Base-by-base conservation (phyloP, 2,797 vertebrate genomes). In the Chloroceryle amazona region DNA sequence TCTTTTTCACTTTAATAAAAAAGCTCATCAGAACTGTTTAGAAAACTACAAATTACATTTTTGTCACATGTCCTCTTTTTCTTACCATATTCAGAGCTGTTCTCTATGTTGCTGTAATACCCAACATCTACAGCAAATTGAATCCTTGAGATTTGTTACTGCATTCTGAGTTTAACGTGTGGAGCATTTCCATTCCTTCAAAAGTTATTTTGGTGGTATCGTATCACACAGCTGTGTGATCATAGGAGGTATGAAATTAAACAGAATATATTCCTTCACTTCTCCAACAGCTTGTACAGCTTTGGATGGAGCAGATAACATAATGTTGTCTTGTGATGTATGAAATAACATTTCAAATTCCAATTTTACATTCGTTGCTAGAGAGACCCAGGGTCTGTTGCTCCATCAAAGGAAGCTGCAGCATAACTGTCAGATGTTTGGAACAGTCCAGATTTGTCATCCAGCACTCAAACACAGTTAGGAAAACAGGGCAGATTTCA, bases 261-360 rank as follows among this genome's bases (percentile, higher is more conserved):
- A 85, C 54, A 80, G 63, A 90, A 89, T 49, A 5, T 39, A 51
- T 89, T 88, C 42, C 58, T 55, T 86, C 68, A 88, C 47, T 74
- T 57, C 16, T 95, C 70, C 70, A 81, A 71, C 68, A 86, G 72
- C 22, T 89, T 95, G 81, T 55, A 84, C 62, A 84, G 60, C 86
- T 92, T 74, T 81, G 79, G 51, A 83, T 78, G 86, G 44, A 76
- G 15, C 22, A 86, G 73, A 88, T 91, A 95, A 80, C 41, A 85
- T 74, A 86, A 84, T 52, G 33, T 71, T 88, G 57, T 52, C 58
- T 89, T 91, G 58, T 95, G 58, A 83, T 78, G 49, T 49, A 73
- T 65, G 63, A 84, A 95, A 93, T 73, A 92, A 70, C 71, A 84
- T 93, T 96, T 82, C 25, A 85, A 93, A 86, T 86, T 82, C 42